Evolutionary conservation across 2,797 vertebrate genomes (phyloP).

Genomic region (Podarcis siculus): DNA sequence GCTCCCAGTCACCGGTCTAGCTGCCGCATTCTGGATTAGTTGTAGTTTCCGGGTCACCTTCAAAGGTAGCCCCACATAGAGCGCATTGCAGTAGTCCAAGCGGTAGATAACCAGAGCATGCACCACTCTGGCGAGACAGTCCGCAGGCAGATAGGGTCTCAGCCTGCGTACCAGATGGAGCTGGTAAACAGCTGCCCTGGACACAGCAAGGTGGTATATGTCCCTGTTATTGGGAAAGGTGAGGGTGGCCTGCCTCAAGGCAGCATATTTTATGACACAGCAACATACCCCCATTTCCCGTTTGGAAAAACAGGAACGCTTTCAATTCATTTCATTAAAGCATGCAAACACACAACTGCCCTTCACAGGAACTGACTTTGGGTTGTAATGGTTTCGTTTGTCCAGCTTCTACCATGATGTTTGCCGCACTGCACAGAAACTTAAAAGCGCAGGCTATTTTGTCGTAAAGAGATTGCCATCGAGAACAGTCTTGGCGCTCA

Average conservation of each 20-base stretch:
- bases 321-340: not conserved
- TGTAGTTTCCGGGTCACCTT: too few species aligned
- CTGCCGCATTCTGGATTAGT: too few species aligned
- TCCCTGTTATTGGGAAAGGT: not conserved
- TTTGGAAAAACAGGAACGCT: not conserved
- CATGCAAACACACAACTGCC: not conserved
- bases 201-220: too few species aligned
- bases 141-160: too few species aligned
- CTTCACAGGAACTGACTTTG: not conserved
- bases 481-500: not conserved
- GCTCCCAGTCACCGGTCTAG: too few species aligned
- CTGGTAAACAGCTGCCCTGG: too few species aligned
- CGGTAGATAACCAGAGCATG: too few species aligned
- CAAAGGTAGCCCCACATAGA: too few species aligned
- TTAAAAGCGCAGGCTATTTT: not conserved
- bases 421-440: not conserved
- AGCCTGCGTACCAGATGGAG: too few species aligned
- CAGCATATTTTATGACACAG: conserved; percentile 1
- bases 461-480: not conserved
- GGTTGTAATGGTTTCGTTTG: not conserved
- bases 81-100: too few species aligned
- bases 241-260: not conserved
- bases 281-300: not conserved
- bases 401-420: not conserved
- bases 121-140: too few species aligned